These are phyloP conservation scores for Takifugu rubripes DNA, from an alignment of 2,797 vertebrate species.

Conservation along the genomic window DNA sequence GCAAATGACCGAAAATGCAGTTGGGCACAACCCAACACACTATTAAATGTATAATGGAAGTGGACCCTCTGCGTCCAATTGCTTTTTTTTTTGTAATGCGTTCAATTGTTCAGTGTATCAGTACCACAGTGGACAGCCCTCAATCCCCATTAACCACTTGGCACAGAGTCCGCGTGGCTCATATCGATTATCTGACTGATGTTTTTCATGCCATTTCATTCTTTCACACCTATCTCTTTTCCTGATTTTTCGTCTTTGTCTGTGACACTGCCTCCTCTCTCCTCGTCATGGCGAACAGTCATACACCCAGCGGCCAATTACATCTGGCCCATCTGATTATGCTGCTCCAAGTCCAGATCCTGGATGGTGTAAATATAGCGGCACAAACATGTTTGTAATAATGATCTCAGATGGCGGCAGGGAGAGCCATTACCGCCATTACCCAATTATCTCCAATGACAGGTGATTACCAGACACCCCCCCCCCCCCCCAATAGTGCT, in stretches of 20 bases:
- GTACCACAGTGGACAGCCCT: constrained; percentile 28
- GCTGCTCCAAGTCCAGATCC: constrained; percentile 12
- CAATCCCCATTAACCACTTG: constrained; percentile 48
- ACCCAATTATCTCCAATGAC: constrained; percentile 69
- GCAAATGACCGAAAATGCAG: constrained; percentile 65
- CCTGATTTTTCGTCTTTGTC: constrained; percentile 7
- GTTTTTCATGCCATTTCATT: neutral
- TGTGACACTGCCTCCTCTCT: neutral
- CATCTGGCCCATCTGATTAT: constrained; percentile 35
- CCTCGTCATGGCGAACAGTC: constrained; percentile 21
- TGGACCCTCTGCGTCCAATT: constrained; percentile 46
- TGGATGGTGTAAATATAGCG: constrained; percentile 32
- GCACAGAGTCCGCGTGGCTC: constrained; percentile 11
- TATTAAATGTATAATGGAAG: constrained; percentile 63
- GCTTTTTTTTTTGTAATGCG: neutral
- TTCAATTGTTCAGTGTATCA: constrained; percentile 30
- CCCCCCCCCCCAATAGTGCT: constrained; percentile 29
- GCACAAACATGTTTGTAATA: constrained; percentile 47
- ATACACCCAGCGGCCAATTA: constrained; percentile 45
- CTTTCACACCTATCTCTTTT: neutral
- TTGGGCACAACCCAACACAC: constrained; percentile 48
- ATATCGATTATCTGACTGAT: neutral
- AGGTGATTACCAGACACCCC: constrained; percentile 64
- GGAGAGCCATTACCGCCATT: constrained; percentile 64
- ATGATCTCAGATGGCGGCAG: constrained; percentile 37